Base-by-base conservation (phyloP, 2,797 vertebrate species). In the Spinus pinus region DNA sequence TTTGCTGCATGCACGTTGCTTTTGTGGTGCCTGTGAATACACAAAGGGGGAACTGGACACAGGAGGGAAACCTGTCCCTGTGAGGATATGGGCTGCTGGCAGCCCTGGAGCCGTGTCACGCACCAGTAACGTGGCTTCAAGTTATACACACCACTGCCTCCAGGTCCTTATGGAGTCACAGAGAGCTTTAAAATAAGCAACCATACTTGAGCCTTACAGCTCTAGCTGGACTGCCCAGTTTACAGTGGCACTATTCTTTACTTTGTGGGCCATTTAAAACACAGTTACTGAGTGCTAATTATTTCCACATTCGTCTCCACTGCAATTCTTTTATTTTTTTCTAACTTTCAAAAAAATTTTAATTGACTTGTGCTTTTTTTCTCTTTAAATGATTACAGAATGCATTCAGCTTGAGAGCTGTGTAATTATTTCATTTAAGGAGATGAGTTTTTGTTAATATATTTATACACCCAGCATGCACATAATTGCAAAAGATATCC, bases 101-200 rank as follows among this genome's bases (percentile, higher is more conserved):
- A 10, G 0, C 1, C 30, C 25, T 10, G 41, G 31, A 87, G 50
- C 61, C 0, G 5, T 2, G 19, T 85, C 72, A 39, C 0, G 0
- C 0, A 1, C 42, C 35, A 3, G 12, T 21, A 14, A 66, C 3
- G 3, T 8, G 33, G 33, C 53, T 61, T 56, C 24, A 46, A 35
- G 47, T 62, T 50, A 31, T 7, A 9, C n/a, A 53, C 30, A 10
- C 12, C 17, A 6, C 61, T 54, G 57, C 77, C 44, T 81, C 24
- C 50, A 42, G 69, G 39, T 65, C 50, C 81, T 65, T 30, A 22
- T 7, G 35, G 74, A 77, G 35, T 37, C 7, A 0, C 42, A 64
- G 51, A 66, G n/a, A 44, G 28, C 41, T 67, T n/a, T n/a, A 67
- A 82, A 80, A 67, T 3, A 39, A 44, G 57, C 65, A 46, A 39